phyloP scores from a whole-genome alignment of 2,888 invertebrate genomes.

The Melanotus villosus region DNA sequence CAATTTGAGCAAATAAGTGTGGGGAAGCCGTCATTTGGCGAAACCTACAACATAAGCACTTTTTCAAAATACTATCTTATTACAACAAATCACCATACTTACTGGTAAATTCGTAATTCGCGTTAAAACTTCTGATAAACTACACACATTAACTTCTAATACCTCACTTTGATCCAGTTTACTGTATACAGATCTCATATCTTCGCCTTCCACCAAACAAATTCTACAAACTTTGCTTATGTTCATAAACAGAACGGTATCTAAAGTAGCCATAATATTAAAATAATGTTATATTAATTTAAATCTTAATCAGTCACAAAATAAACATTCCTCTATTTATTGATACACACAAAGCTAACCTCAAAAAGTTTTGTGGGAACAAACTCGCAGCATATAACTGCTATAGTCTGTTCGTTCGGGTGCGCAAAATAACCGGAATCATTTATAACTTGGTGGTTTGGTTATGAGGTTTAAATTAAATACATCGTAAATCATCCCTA shows the following conservation, averaged over 20 bases:
- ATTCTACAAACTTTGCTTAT: slow-evolving; percentile 54
- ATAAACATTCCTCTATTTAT: no score
- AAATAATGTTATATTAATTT: no score
- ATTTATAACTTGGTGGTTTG: no score
- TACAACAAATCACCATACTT: slow-evolving; percentile 17
- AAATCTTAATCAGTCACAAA: no score
- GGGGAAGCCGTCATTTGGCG: slow-evolving; percentile 49
- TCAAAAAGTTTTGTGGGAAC: no score
- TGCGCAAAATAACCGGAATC: no score
- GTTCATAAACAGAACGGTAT: slow-evolving; percentile 34
- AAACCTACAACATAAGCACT: slow-evolving; percentile 42
- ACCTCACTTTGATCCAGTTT: slow-evolving; percentile 50
- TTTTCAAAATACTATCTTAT: not conserved
- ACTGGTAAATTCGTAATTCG: slow-evolving; percentile 52
- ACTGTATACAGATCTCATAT: slow-evolving; percentile 50
- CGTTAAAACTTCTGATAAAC: slow-evolving; percentile 50
- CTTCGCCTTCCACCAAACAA: slow-evolving; percentile 52
- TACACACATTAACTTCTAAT: slow-evolving; percentile 45
- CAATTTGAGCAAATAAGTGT: slow-evolving; percentile 53
- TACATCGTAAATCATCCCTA: no score
- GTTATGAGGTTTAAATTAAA: no score
- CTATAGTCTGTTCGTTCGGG: no score
- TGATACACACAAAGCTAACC: no score
- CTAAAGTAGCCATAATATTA: slow-evolving; percentile 27
- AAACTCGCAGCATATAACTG: no score